These are phyloP conservation scores for Sus scrofa DNA, from an alignment of 2,113 vertebrate species.

Conservation along the genomic window T2T-Sscrofa CM000812.6:286064501-286065000, in stretches of 20 bases:
- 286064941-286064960: not conserved
- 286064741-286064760: not conserved
- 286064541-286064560: not conserved
- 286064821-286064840: not conserved
- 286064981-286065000: not conserved
- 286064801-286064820: not conserved
- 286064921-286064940: accelerated
- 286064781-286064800: not conserved
- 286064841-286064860: not conserved
- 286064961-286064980: accelerated
- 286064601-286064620: not conserved
- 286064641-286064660: too few species aligned
- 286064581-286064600: not conserved
- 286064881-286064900: not conserved
- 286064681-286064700: accelerated
- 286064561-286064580: too few species aligned
- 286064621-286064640: too few species aligned
- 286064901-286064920: not conserved
- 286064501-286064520: not conserved
- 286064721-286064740: accelerated
- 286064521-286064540: not conserved
- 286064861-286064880: accelerated
- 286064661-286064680: accelerated
- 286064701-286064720: accelerated
- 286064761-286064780: not conserved